Evolutionary conservation across 2,888 invertebrate genomes (phyloP), one percentile per base, ranked within the genome.

Genomic region (Euplagia quadripunctaria): DNA sequence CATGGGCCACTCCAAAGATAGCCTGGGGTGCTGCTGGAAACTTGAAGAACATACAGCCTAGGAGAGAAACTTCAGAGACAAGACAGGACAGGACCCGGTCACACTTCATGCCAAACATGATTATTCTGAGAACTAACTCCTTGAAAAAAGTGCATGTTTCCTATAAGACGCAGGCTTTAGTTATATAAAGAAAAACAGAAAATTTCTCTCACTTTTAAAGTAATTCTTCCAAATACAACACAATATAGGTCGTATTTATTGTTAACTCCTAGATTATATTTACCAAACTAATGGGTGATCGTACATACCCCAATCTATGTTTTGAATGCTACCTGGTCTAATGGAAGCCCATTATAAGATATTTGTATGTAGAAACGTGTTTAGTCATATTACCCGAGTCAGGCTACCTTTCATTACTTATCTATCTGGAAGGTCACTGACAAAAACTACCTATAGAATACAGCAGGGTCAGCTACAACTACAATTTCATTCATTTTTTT

Each of bases 221-320:
- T 31, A 31, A 31, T 31, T 31, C 31, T 31, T 31, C 31, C 1
- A 31, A 31, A 31, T 31, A 31, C 31, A 31, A 31, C 31, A 31
- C 31, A 31, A 31, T 31, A 31, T 1, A 31, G 31, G 31, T 31
- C 31, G 31, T 2, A 31, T 31, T 31, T 31, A 31, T 31, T 31
- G 31, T 31, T 31, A 31, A 31, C 31, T 1, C 43, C 3, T 17
- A 68, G 43, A 46, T 11, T 49, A 20, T 72, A 79, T 79, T 72
- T 81, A 70, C 70, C 68, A 73, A 65, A 70, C 20, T 76, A 76
- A 80, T 79, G 58, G 14, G 43, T 71, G 70, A 73, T 73, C 79
- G 73, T 73, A 76, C 75, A 70, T 75, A 76, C 49, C 46, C 41
- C n/a, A 9, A 7, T 20, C 43, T 55, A 69, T n/a, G n/a, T 31